These are phyloP conservation scores for Bicyclus anynana DNA, from an alignment of 1,140 invertebrate genomes.

Conservation along the genomic window DNA sequence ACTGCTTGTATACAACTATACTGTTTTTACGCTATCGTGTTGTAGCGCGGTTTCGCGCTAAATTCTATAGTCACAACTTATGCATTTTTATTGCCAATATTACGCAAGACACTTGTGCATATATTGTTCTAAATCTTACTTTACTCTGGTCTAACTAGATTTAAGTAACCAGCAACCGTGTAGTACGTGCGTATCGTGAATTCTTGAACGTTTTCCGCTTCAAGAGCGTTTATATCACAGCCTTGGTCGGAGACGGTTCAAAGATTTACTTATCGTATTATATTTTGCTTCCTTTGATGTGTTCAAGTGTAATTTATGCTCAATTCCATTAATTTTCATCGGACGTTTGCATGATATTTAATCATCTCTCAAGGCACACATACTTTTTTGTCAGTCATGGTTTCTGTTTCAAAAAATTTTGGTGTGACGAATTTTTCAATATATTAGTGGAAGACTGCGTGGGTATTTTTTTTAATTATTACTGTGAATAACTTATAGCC, in stretches of 20 bases:
- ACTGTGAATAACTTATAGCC: neutral
- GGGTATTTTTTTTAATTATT: constrained; percentile 11
- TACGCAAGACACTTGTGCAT: constrained; percentile 58
- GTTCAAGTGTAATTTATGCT: constrained; percentile 66
- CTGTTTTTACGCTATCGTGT: constrained; percentile 70
- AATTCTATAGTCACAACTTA: constrained; percentile 71
- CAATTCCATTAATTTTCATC: constrained; percentile 41
- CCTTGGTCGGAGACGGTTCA: constrained; percentile 33
- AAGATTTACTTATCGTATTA: constrained; percentile 36
- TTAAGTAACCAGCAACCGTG: constrained; percentile 35
- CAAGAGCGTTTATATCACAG: neutral
- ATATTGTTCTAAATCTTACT: constrained; percentile 47
- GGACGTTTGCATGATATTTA: constrained; percentile 33
- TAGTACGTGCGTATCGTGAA: neutral
- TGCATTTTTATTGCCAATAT: constrained; percentile 75
- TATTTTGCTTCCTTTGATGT: constrained; percentile 68
- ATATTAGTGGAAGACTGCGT: constrained; percentile 28
- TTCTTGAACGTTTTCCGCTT: constrained; percentile 8
- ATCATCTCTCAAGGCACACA: constrained; percentile 25
- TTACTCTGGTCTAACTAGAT: constrained; percentile 60
- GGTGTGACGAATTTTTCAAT: neutral
- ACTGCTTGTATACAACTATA: constrained; percentile 75
- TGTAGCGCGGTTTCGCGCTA: constrained; percentile 40
- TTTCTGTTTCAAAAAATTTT: neutral
- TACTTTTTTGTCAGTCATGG: constrained; percentile 6